Percentiles rank a stretch among this genome's conserved stretches.
Conservation (phyloP, 1,140 invertebrate genomes). For the Eubasilissa regina region DNA sequence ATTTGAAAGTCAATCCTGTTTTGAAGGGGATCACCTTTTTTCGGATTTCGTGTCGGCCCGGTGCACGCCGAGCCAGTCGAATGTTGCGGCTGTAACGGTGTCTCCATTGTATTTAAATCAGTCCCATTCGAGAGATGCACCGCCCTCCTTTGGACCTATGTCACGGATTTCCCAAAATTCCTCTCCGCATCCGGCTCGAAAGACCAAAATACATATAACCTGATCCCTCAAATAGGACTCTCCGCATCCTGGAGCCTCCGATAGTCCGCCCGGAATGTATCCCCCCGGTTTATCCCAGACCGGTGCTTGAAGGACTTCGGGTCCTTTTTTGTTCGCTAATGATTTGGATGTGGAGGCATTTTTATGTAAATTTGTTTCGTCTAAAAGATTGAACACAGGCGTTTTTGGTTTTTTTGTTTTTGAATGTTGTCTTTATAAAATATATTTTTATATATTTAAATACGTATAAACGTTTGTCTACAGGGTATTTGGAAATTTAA, state of each 20-base stretch:
- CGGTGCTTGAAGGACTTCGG: background rate
- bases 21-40: too few relatives aligned
- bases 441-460: too few relatives aligned
- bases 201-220: background rate
- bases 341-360: background rate
- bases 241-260: background rate
- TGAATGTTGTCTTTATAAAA: too few relatives aligned
- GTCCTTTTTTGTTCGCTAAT: background rate
- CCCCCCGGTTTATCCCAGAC: constrained; percentile 1
- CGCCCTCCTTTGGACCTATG: background rate
- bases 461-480: too few relatives aligned
- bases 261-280: background rate
- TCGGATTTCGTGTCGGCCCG: too few relatives aligned
- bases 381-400: background rate
- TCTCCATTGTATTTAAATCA: constrained; percentile 18
- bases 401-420: too few relatives aligned
- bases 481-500: too few relatives aligned
- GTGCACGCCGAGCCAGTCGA: background rate
- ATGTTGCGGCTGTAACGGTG: background rate
- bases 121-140: background rate
- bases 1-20: too few relatives aligned
- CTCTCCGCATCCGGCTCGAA: background rate
- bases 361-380: background rate
- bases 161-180: constrained; percentile 1
- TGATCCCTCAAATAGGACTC: background rate